Conservation (phyloP, 1,140 invertebrate species). For the Neodiprion virginianus region DNA sequence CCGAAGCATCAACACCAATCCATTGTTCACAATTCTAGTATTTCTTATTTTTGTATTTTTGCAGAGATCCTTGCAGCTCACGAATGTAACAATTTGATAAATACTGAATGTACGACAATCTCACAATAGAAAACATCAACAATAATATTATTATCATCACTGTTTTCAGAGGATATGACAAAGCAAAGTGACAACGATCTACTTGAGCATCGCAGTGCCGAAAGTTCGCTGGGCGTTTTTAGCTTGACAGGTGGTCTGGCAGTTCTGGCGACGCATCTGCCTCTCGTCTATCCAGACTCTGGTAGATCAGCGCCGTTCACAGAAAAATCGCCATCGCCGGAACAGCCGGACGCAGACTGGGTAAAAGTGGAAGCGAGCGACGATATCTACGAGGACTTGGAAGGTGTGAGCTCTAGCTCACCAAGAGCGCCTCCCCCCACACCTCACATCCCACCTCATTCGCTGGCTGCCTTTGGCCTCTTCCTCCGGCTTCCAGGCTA, state of each 20-base stretch:
- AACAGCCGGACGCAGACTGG: slow-evolving; percentile 73
- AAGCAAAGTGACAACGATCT: slow-evolving; percentile 43
- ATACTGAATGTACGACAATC: no score
- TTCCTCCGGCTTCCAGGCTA: slow-evolving; percentile 88
- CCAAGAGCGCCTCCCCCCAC: slow-evolving; percentile 54
- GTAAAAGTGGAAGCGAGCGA: slow-evolving; percentile 78
- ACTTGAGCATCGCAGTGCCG: slow-evolving; percentile 58
- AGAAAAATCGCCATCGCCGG: slow-evolving; percentile 63
- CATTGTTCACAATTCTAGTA: no score
- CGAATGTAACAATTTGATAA: no score
- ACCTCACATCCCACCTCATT: slow-evolving; percentile 82
- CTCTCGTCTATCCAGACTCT: slow-evolving; percentile 84
- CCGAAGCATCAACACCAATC: no score
- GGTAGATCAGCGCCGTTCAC: slow-evolving; percentile 58
- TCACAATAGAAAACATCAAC: no score
- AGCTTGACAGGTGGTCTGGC: slow-evolving; percentile 86
- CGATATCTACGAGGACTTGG: slow-evolving; percentile 74
- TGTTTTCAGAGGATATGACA: slow-evolving; percentile 38
- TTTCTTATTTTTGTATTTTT: no score
- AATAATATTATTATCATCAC: not conserved
- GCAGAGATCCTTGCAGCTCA: no score
- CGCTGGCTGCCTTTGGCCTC: slow-evolving; percentile 86
- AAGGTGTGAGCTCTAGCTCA: slow-evolving; percentile 50
- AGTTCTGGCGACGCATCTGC: slow-evolving; percentile 84
- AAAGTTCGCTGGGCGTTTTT: slow-evolving; percentile 81